Conservation (phyloP, 2,797 vertebrate species). For the Thripadectes ignobilis region DNA sequence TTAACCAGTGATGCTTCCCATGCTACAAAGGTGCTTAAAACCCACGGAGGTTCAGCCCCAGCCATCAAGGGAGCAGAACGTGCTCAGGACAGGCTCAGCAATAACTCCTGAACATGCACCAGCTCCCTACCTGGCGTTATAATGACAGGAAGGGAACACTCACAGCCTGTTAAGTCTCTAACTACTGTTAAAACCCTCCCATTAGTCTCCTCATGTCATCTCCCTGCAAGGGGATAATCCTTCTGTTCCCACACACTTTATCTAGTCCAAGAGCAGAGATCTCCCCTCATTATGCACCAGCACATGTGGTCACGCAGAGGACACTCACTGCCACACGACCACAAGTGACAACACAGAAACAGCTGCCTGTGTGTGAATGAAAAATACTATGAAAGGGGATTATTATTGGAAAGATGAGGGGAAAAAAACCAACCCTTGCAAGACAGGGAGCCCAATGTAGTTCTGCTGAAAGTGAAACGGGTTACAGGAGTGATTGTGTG, state of each 20-base stretch:
- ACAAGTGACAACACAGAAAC: background rate
- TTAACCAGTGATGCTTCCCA: background rate
- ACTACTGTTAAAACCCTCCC: background rate
- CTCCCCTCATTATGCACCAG: background rate
- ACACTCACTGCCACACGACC: background rate
- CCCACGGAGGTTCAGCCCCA: background rate
- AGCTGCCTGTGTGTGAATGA: background rate
- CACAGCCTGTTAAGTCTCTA: background rate
- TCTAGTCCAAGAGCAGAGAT: background rate
- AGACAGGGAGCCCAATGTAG: accelerated
- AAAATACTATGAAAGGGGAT: background rate
- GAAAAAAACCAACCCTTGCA: background rate
- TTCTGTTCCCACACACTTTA: background rate
- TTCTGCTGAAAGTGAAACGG: background rate
- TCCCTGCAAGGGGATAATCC: background rate
- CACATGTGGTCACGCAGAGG: accelerated
- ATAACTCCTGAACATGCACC: background rate
- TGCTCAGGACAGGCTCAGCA: background rate
- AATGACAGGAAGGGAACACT: background rate
- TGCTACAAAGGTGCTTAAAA: background rate
- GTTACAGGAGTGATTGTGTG: background rate
- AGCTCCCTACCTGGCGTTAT: background rate
- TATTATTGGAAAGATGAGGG: background rate
- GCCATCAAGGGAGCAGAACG: background rate
- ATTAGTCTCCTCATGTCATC: background rate